phyloP scores from a whole-genome alignment of 30 jellyfish, hydroid and myxozoan species.

The Hydra vulgaris region DNA sequence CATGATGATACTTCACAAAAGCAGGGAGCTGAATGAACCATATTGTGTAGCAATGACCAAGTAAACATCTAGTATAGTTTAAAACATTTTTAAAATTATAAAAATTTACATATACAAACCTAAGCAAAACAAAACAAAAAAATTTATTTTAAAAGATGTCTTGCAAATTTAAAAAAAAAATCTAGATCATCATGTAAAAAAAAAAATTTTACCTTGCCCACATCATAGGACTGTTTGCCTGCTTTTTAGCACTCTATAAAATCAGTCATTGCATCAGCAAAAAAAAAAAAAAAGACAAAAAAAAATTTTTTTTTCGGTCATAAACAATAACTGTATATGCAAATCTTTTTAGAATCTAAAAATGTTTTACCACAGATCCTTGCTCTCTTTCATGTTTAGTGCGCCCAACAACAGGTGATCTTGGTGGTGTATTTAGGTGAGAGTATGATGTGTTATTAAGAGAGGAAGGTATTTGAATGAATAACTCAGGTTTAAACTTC shows the following conservation, averaged over 20 bases:
- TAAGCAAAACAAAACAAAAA: too few species aligned
- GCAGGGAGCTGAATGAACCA: slow-evolving; percentile 95
- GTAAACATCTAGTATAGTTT: slow-evolving; percentile 42
- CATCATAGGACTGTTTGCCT: slow-evolving; percentile 91
- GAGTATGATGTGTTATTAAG: slow-evolving; percentile 23
- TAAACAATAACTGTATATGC: too few species aligned
- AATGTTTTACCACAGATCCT: slow-evolving; percentile 52
- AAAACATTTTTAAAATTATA: background rate
- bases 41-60: slow-evolving; percentile 88
- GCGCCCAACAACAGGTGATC: slow-evolving; percentile 89
- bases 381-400: slow-evolving; percentile 74
- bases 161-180: background rate
- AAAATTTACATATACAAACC: background rate
- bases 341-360: too few species aligned
- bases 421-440: slow-evolving; percentile 60
- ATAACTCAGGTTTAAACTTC: slow-evolving; percentile 60
- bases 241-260: slow-evolving; percentile 89
- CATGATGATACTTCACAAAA: slow-evolving; percentile 60
- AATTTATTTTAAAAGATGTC: background rate
- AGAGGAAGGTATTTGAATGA: slow-evolving; percentile 26
- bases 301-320: too few species aligned
- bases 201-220: slow-evolving; percentile 81
- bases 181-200: slow-evolving; percentile 2
- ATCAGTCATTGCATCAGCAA: too few species aligned
- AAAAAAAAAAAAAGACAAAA: too few species aligned